Evolutionary conservation across 2,888 invertebrate genomes (phyloP).

Genomic region (Xestobium rufovillosum): DNA sequence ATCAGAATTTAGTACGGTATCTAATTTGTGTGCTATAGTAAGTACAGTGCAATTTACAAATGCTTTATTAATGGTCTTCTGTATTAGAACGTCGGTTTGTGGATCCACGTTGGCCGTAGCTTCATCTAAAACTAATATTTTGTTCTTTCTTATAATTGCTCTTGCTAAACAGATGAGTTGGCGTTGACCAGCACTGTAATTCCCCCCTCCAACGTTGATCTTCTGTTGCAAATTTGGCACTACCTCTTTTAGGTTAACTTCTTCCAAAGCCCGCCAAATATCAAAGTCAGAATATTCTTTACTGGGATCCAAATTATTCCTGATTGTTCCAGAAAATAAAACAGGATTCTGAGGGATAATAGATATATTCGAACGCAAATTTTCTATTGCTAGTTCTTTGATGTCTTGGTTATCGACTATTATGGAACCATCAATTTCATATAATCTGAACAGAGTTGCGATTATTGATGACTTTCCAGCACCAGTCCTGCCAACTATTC

Average conservation of each 20-base stretch:
- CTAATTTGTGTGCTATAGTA: no score
- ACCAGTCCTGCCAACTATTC: conserved; percentile 78
- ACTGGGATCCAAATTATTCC: conserved; percentile 78
- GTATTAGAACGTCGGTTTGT: no score
- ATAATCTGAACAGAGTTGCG: conserved; percentile 71
- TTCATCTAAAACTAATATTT: conserved; percentile 13
- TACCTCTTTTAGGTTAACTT: conserved; percentile 52
- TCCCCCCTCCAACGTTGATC: conserved; percentile 11
- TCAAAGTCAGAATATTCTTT: conserved; percentile 59
- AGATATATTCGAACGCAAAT: conserved; percentile 68
- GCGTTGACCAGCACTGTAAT: conserved; percentile 14
- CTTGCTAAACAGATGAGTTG: conserved; percentile 14
- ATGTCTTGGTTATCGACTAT: conserved; percentile 67
- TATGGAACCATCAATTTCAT: conserved; percentile 65
- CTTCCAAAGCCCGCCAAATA: conserved; percentile 66
- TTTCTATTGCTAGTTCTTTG: conserved; percentile 59
- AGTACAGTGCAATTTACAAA: no score
- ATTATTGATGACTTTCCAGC: conserved; percentile 77
- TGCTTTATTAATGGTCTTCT: no score
- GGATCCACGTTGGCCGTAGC: conserved; percentile 14
- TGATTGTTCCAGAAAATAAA: conserved; percentile 65
- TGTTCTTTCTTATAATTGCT: conserved; percentile 11
- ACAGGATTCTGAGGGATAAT: conserved; percentile 48
- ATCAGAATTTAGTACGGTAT: conserved; percentile 82
- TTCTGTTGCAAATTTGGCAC: conserved; percentile 5